Base-by-base conservation (phyloP, 1,140 invertebrate genomes). In the Brachionus rotundiformis region DNA sequence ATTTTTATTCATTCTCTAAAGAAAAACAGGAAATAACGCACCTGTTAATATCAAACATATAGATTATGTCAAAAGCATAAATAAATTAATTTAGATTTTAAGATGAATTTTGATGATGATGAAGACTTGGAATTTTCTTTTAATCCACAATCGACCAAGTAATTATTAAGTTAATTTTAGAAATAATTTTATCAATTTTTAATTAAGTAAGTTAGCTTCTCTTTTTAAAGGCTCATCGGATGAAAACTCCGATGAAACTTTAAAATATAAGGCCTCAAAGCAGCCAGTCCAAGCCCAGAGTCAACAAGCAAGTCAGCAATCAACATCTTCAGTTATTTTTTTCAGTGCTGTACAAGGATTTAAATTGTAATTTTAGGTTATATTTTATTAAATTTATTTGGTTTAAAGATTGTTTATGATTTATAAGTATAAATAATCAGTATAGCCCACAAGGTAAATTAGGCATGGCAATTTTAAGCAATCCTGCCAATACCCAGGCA, bases 361-460 rank as follows among this genome's bases (percentile, higher is more conserved):
- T 83, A 88, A 87, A 85, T 86, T 85, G 86, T 87, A 83, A 85
- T 86, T 84, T 11, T 77, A 19, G n/a, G n/a, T n/a, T n/a, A n/a
- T n/a, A n/a, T n/a, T n/a, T n/a, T n/a, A n/a, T n/a, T n/a, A n/a
- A n/a, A 13, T 83, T 1, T 19, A 63, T 68, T 19, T 27, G 10
- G 3, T 71, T 27, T 82, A 8, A 10, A 49, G 82, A 77, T 54
- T n/a, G n/a, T n/a, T n/a, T n/a, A n/a, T n/a, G n/a, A 23, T 82
- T 77, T 83, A 83, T 31, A 82, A 89, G 88, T 83, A 83, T 87
- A 23, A 86, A 87, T 83, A 84, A 84, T 39, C 85, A 86, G 71
- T 87, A 88, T 85, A 84, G 83, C 11, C 85, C 83, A 79, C 86
- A 88, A 83, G 88, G 88, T 16, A 88, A 89, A 85, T 82, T 88